Evolutionary conservation across 2,888 invertebrate species (phyloP).

Genomic region (Drosophila cyrtoloma): DNA sequence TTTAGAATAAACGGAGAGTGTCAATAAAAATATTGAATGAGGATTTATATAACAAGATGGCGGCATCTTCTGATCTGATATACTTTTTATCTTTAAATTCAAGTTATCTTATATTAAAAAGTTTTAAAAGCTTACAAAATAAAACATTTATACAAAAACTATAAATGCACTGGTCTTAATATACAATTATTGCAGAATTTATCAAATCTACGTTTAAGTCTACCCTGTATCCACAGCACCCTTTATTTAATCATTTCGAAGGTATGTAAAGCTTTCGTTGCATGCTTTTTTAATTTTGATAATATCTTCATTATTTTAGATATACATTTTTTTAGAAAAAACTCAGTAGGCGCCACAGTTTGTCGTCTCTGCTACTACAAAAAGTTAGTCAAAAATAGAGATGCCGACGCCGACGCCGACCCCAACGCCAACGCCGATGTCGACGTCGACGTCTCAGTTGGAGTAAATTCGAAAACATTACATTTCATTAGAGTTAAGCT

Average conservation of each 20-base stretch:
- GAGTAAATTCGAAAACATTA: constrained; percentile 61
- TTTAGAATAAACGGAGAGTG: neutral
- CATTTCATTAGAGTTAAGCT: constrained; percentile 79
- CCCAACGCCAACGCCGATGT: neutral
- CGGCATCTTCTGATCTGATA: neutral
- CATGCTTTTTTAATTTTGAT: neutral
- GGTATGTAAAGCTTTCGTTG: neutral
- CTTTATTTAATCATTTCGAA: neutral
- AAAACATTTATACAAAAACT: neutral
- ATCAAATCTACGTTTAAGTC: neutral
- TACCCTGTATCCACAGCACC: neutral
- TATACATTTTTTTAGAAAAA: neutral
- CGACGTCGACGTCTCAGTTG: neutral
- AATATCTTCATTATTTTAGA: neutral
- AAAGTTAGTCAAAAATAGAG: constrained; percentile 58
- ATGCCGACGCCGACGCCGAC: neutral
- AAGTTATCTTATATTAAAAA: neutral
- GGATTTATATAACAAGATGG: neutral
- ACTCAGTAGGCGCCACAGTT: neutral
- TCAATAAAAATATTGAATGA: neutral
- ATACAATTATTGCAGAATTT: neutral
- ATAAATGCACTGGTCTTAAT: neutral
- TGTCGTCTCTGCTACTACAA: constrained; percentile 37
- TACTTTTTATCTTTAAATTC: neutral
- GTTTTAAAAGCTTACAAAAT: neutral